Evolutionary conservation across 2,797 vertebrate species (phyloP), one percentile per base, ranked within the genome.

Genomic region (Poecilia velifera): DNA sequence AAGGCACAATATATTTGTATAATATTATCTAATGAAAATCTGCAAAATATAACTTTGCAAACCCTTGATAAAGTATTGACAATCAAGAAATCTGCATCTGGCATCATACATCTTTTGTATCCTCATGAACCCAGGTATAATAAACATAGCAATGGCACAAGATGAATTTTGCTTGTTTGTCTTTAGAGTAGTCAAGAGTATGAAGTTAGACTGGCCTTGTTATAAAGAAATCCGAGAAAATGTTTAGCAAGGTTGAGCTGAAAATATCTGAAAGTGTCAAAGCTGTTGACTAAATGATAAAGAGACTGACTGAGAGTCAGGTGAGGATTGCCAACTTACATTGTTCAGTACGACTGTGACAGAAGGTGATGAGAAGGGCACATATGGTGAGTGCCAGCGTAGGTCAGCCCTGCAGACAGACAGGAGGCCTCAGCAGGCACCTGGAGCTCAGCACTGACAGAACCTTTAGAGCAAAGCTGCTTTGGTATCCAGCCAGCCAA

Each of bases 331-430:
- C 80, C 73, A 68, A 75, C 68, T 16, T 82, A 83, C 84, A 79
- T 78, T 59, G 36, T 80, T 76, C 82, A 79, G 83, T 77, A 88
- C 89, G 89, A 93, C 86, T 82, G 87, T 90, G 92, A 95, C 96
- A 95, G 95, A 95, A 94, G 94, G 94, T 91, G 91, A 84, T 86
- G 87, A 92, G 87, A 84, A 91, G 84, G 93, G 85, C 90, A 86
- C 95, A 95, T 95, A 96, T 95, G 95, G 94, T 88, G 88, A 80
- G 84, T 93, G 95, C 90, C 93, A 91, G 87, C 53, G 88, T 84
- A 83, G 95, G 94, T 95, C 95, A 94, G 91, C 79, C 87, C 84
- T 90, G 88, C 91, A 91, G 91, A 90, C 88, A 89, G 91, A 93
- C 89, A 89, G 94, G 91, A 91, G 89, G 90, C 85, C 88, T 84